Conservation (phyloP, 2,888 invertebrate genomes). For the Arge pagana region DNA sequence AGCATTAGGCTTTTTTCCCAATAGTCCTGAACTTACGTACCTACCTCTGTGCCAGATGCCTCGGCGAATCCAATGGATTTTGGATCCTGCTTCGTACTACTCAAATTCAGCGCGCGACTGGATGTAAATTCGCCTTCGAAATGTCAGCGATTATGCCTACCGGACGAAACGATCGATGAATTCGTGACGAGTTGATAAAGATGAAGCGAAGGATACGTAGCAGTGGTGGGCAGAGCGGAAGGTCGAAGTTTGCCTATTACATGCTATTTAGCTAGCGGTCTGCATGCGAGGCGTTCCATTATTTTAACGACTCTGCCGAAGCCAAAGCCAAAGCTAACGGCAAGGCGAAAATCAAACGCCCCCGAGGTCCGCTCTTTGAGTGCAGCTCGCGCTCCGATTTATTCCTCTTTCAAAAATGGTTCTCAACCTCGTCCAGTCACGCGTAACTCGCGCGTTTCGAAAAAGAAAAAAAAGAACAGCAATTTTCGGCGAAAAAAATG, state of each 20-base stretch:
- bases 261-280: constrained; percentile 51
- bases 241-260: constrained; percentile 46
- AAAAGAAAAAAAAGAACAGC: too few relatives aligned
- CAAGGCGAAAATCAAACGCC: constrained; percentile 17
- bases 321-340: constrained; percentile 39
- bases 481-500: background rate
- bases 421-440: constrained; percentile 30
- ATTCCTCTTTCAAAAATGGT: constrained; percentile 35
- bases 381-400: constrained; percentile 33
- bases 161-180: too few relatives aligned
- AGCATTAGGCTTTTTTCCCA: too few relatives aligned
- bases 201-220: constrained; percentile 12
- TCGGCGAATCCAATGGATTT: too few relatives aligned
- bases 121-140: too few relatives aligned
- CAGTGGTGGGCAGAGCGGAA: constrained; percentile 24
- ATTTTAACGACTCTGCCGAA: constrained; percentile 53
- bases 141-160: too few relatives aligned
- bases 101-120: too few relatives aligned
- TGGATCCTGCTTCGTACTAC: too few relatives aligned
- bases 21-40: too few relatives aligned
- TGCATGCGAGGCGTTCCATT: constrained; percentile 47
- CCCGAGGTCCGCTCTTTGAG: constrained; percentile 4
- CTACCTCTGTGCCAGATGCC: too few relatives aligned
- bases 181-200: background rate
- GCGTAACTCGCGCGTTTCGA: too few relatives aligned